Evolutionary conservation across 2,113 vertebrate genomes (phyloP), one percentile per base, ranked within the genome.

Genomic region (Thunnus maccoyii): DNA sequence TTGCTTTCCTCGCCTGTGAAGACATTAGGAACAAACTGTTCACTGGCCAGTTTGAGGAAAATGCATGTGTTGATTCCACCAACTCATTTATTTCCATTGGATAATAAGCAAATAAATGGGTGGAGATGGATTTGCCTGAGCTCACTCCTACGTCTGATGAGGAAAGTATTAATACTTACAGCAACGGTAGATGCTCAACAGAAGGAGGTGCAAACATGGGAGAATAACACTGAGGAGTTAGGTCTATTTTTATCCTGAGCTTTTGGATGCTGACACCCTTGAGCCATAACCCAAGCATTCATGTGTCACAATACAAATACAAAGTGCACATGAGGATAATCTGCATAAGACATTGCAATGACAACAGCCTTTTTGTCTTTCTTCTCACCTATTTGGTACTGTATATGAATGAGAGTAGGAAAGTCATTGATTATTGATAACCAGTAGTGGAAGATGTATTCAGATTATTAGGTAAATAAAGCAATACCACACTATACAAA

Each of bases 1-100:
- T 56, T 73, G 65, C 82, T 82, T 73, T 90, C 44, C 56, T 68
- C 51, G 27, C 62, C 77, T 68, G 52, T 15, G 70, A 87, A 72
- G 82, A 89, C 82, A 5, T 60, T 83, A 67, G 90, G 92, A 93
- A 91, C 80, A 90, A 89, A 90, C 22, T 63, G 70, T 77, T 92
- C 88, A 91, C 61, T 11, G 62, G 81, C 18, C 68, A 25, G 52
- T 80, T 78, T 64, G 30, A 76, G 68, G 82, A 70, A 86, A 89
- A 84, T 65, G n/a, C 56, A 58, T 51, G 72, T 88, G 88, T 89
- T 85, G 71, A 74, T 83, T 88, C 72, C 67, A 78, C 72, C 58
- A 46, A 54, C 68, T 80, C 47, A 60, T 70, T 85, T 81, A 60
- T 85, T 91, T 88, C 84, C 88, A 86, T 57, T 56, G 27, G 20